Base-by-base conservation (phyloP, 1,140 invertebrate species). In the Homarus americanus region DNA sequence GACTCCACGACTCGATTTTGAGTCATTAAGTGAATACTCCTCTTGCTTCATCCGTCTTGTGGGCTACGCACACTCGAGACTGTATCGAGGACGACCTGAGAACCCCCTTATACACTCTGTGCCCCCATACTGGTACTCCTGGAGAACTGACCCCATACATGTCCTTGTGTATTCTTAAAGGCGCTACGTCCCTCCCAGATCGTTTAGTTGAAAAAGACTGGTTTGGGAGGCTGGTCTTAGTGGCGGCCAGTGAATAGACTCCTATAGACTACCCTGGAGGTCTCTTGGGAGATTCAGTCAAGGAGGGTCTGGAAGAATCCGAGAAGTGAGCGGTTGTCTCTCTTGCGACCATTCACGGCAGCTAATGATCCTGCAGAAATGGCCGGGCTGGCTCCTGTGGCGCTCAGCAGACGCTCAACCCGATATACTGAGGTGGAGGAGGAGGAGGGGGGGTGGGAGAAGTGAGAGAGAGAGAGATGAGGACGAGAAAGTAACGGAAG, bases 1-100 rank as follows among this genome's bases (percentile, higher is more conserved):
- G 85, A 69, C 34, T 80, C 85, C 85, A 78, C 75, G 75, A 87
- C 85, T 87, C 58, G 76, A 79, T 87, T 87, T 87, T 87, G 49
- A 76, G 85, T 87, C 85, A 87, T 87, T 87, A 87, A 87, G 53
- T 80, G 85, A 87, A 87, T 79, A 87, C 85, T 87, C 85, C 85
- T 87, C 76, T 87, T 87, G 76, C 69, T 78, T 44, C 85, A 87
- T 87, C 85, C 85, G 85, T 87, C 76, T 87, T 79, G 72, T 58
- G 17, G 12, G 84, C 84, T 87, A 73, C 78, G 73, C 84, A 87
- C 82, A 36, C 49, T n/a, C n/a, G n/a, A n/a, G n/a, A n/a, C n/a
- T n/a, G n/a, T n/a, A n/a, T n/a, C n/a, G n/a, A n/a, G n/a, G n/a
- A n/a, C n/a, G n/a, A 66, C 58, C 34, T 32, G 7, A 9, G 36